These are phyloP conservation scores for Drosophila novamexicana DNA, from an alignment of 1,140 invertebrate species.

Conservation along the genomic window DNA sequence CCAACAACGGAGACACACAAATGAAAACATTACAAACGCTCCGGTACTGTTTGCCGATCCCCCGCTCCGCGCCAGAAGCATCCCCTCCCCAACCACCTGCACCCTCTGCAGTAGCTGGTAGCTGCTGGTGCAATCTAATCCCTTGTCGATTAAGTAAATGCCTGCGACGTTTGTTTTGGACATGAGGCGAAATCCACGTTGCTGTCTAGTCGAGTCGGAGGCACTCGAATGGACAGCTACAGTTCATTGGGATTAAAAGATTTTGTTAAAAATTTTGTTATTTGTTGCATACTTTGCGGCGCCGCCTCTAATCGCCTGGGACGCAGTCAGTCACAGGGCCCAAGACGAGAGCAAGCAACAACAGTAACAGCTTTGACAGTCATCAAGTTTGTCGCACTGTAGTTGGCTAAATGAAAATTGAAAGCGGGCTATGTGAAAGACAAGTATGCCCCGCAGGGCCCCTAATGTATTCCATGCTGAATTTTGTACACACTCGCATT, in stretches of 20 bases:
- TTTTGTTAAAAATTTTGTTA: slow-evolving; percentile 72
- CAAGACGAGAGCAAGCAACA: neutral
- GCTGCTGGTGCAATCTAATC: slow-evolving; percentile 71
- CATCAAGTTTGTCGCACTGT: slow-evolving; percentile 41
- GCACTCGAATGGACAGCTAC: slow-evolving; percentile 47
- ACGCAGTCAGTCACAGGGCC: slow-evolving; percentile 36
- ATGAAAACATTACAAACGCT: slow-evolving; percentile 57
- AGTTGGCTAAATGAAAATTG: slow-evolving; percentile 60
- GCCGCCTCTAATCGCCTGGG: slow-evolving; percentile 34
- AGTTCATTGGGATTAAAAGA: slow-evolving; percentile 83
- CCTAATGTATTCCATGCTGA: slow-evolving; percentile 60
- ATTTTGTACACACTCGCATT: slow-evolving; percentile 42
- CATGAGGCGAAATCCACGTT: slow-evolving; percentile 31
- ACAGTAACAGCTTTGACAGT: slow-evolving; percentile 54
- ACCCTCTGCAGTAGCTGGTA: slow-evolving; percentile 13
- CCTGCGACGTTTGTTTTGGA: slow-evolving; percentile 76
- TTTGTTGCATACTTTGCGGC: slow-evolving; percentile 56
- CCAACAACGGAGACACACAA: slow-evolving; percentile 37
- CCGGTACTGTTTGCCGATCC: neutral
- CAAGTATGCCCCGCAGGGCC: neutral
- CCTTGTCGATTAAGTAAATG: slow-evolving; percentile 84
- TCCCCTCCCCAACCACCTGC: neutral
- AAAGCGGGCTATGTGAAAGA: slow-evolving; percentile 23
- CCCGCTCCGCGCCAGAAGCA: neutral
- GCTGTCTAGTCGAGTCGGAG: slow-evolving; percentile 43